Base-by-base conservation (phyloP, 1,140 invertebrate genomes). In the Drosophila pruinosa region DNA sequence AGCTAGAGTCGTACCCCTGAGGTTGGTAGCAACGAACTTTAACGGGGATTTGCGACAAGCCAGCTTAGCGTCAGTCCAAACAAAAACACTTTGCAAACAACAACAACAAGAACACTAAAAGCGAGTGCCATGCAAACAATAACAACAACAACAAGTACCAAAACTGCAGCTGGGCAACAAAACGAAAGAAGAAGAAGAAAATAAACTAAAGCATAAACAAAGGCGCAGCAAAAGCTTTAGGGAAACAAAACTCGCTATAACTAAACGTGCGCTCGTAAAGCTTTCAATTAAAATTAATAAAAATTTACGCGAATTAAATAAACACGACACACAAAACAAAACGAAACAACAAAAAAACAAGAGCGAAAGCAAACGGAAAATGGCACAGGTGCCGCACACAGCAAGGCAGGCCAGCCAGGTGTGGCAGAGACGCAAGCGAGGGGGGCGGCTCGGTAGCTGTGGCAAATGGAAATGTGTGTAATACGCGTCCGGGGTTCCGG, bases 271-370 rank as follows among this genome's bases (percentile, higher is more conserved):
- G 70, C 64, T 81, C 82, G 77, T 86, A 86, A 88, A 86, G 81
- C 82, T 86, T 86, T 86, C 82, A 86, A 88, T 86, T 86, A 86
- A 86, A 86, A 86, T 86, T 86, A 86, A 86, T 86, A 86, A 86
- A 88, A 86, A 86, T 86, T 77, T 78, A 86, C 82, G 70, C 71
- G 77, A 86, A 81, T 86, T 85, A 85, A 88, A 86, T 85, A 85
- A 86, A 81, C 77, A 86, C 73, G 52, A 19, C 22, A 12, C 17
- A 68, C 10, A 28, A 24, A 14, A 28, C 17, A 31, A 24, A 45
- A 43, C 4, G 19, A 26, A 48, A 12, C 1, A 5, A 24, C 2
- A 10, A 48, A 26, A 26, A 48, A 2, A 17, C 5, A 17, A 10
- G n/a, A n/a, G n/a, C n/a, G n/a, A 50, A 10, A 28, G 17, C 12